A percentile compares a stretch with the other conserved stretches of the same genome.
Conservation (phyloP, 2,113 vertebrate species). For the Chaetops frenatus region DNA sequence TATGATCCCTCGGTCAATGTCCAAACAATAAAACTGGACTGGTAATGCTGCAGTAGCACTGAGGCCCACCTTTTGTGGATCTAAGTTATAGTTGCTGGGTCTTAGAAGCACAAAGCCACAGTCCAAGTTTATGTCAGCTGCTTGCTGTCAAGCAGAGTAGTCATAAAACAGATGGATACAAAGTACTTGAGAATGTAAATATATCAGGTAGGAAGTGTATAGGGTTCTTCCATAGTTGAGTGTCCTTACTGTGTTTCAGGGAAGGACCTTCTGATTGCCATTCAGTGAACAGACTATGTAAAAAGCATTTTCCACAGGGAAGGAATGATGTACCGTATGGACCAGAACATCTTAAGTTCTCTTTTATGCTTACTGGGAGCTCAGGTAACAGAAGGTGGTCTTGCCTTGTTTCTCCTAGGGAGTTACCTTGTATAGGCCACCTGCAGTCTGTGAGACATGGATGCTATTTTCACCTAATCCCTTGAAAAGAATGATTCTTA, state of each 20-base stretch:
- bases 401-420: conserved; percentile 44
- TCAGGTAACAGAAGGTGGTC: conserved; percentile 63
- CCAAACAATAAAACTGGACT: not conserved
- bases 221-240: not conserved
- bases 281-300: not conserved
- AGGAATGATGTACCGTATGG: not conserved
- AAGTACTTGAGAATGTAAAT: not conserved
- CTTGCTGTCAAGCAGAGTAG: not conserved
- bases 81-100: not conserved
- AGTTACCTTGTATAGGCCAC: not conserved
- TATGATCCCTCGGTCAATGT: not conserved
- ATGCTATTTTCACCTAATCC: not conserved
- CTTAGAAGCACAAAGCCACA: not conserved
- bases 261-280: not conserved
- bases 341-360: not conserved
- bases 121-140: not conserved
- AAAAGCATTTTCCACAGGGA: not conserved
- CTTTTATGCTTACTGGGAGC: not conserved
- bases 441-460: not conserved
- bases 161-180: not conserved
- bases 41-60: not conserved
- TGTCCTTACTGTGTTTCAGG: not conserved
- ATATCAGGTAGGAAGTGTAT: not conserved
- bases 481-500: not conserved
- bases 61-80: not conserved